A percentile compares a stretch with the other conserved stretches of the same genome.
Conservation (phyloP, 2,797 vertebrate genomes). For the Menidia menidia region DNA sequence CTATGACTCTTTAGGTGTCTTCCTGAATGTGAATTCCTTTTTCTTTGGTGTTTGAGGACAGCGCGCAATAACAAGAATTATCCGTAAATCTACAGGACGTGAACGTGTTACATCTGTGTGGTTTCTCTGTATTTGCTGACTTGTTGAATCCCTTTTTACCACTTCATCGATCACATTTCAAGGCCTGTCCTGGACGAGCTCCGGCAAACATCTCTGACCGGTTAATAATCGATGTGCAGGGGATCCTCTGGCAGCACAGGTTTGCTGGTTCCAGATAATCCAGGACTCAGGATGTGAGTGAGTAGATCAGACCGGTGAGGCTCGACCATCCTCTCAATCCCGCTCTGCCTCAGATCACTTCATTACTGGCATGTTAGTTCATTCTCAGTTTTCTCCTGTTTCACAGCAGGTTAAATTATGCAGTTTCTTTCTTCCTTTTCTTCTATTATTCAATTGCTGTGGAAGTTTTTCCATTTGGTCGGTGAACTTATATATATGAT, state of each 20-base stretch:
- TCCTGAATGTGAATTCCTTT: slow-evolving; percentile 1
- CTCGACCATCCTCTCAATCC: neutral
- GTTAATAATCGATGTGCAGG: slow-evolving; percentile 17
- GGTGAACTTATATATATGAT: too few relatives aligned
- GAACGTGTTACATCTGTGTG: neutral
- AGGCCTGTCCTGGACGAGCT: slow-evolving; percentile 1
- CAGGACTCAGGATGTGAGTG: neutral
- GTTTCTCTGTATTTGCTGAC: neutral
- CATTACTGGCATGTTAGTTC: neutral
- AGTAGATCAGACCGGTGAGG: neutral
- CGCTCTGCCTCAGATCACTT: neutral
- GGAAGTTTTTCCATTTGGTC: too few relatives aligned
- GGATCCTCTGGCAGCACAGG: slow-evolving; percentile 3
- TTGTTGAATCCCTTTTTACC: slow-evolving; percentile 9
- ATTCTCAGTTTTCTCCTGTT: neutral
- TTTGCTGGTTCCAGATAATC: slow-evolving; percentile 16
- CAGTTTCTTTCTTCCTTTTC: neutral
- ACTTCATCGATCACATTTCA: slow-evolving; percentile 25
- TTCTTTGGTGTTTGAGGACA: neutral
- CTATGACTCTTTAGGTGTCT: too few relatives aligned
- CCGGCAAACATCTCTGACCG: slow-evolving; percentile 16
- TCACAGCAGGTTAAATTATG: neutral
- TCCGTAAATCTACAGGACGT: neutral
- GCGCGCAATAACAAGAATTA: slow-evolving; percentile 2
- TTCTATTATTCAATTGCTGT: neutral